Percentiles rank a stretch among this genome's conserved stretches.
phyloP scores from a whole-genome alignment of 2,113 vertebrate genomes.

The Micronisus gabar region DNA sequence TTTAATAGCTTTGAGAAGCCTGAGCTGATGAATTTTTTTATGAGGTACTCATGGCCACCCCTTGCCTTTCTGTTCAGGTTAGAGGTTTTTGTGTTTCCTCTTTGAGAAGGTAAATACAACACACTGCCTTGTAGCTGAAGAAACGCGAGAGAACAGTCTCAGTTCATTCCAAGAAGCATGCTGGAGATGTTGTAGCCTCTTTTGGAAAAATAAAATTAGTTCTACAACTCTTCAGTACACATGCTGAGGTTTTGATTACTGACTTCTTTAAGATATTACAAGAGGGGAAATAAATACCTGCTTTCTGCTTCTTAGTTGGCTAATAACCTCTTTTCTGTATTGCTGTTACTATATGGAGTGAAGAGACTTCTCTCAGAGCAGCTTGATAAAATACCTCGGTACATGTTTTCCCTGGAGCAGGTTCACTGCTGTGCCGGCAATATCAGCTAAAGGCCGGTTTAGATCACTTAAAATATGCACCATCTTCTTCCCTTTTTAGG shows the following conservation, averaged over 20 bases:
- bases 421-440: slow-evolving; percentile 11
- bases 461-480: slow-evolving; percentile 30
- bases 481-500: background rate
- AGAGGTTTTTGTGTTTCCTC: slow-evolving; percentile 7
- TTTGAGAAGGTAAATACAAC: background rate
- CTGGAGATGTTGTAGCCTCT: background rate
- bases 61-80: slow-evolving; percentile 9
- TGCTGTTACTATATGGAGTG: background rate
- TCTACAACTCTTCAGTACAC: background rate
- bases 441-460: slow-evolving; percentile 28
- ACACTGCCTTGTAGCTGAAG: background rate
- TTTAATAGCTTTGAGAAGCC: background rate
- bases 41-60: background rate
- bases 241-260: slow-evolving; percentile 26
- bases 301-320: background rate
- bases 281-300: background rate
- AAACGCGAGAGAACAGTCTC: background rate
- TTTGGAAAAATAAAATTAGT: slow-evolving; percentile 32
- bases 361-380: slow-evolving; percentile 18
- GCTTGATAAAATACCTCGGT: slow-evolving; percentile 44
- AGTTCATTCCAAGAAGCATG: background rate
- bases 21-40: background rate
- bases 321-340: background rate
- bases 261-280: background rate
- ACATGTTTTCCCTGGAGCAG: slow-evolving; percentile 10